Evolutionary conservation across 92 coral and sea anemone genomes (phyloP).

Genomic region (Plumapathes pennacea): DNA sequence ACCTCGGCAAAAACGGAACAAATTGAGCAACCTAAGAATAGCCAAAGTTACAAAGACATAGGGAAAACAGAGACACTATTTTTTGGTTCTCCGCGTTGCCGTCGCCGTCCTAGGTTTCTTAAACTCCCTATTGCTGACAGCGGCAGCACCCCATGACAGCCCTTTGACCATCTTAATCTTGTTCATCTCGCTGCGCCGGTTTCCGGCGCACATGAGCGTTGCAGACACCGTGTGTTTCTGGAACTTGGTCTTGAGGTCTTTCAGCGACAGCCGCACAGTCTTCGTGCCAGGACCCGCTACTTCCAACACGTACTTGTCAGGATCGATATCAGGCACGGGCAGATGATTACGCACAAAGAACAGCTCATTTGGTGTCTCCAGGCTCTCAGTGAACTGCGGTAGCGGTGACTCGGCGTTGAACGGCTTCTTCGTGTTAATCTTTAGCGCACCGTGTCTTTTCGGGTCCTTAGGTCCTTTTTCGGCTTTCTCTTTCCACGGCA

Average conservation of each 20-base stretch:
- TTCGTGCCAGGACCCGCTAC: constrained; percentile 57
- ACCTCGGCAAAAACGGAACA: too few species aligned
- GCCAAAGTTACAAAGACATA: too few species aligned
- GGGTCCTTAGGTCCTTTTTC: constrained; percentile 64
- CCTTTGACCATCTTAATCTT: constrained; percentile 64
- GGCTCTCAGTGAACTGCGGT: constrained; percentile 56
- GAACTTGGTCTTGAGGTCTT: constrained; percentile 70
- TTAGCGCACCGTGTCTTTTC: constrained; percentile 65
- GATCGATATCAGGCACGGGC: constrained; percentile 66
- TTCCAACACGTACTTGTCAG: constrained; percentile 45
- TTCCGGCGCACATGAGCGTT: constrained; percentile 75
- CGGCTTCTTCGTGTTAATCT: constrained; percentile 59
- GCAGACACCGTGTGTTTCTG: constrained; percentile 64
- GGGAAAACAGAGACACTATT: too few species aligned
- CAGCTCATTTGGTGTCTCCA: constrained; percentile 63
- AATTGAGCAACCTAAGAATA: too few species aligned
- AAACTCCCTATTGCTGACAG: constrained; percentile 76
- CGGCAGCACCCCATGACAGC: constrained; percentile 73
- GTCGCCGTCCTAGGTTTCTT: too few species aligned
- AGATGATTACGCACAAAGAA: constrained; percentile 74
- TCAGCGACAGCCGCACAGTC: constrained; percentile 28
- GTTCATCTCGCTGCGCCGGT: constrained; percentile 79
- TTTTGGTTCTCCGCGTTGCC: too few species aligned
- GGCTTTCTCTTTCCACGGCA: too few species aligned
- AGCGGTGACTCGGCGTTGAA: constrained; percentile 81